Evolutionary conservation across 2,888 invertebrate genomes (phyloP).

Genomic region (Lasioglossum oenotherae): DNA sequence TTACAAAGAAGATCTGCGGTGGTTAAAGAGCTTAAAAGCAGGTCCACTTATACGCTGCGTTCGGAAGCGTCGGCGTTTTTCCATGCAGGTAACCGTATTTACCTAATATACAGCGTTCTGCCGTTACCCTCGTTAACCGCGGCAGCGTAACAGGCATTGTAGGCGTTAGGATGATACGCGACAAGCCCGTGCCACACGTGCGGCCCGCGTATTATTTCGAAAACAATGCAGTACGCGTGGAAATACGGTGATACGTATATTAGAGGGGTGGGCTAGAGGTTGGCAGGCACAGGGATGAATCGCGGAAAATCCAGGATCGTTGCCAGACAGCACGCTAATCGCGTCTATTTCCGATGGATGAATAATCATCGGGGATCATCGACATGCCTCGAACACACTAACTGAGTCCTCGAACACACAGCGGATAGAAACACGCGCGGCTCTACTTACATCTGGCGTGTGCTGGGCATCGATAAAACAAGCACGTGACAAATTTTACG

Average conservation of each 20-base stretch:
- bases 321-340: background rate
- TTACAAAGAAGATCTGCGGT: conserved; percentile 34
- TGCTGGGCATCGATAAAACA: conserved; percentile 41
- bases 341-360: background rate
- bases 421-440: background rate
- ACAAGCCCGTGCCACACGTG: background rate
- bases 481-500: conserved; percentile 62
- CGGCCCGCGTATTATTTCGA: conserved; percentile 29
- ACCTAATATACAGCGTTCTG: conserved; percentile 20
- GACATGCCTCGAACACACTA: background rate
- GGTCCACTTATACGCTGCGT: conserved; percentile 27
- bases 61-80: conserved; percentile 12
- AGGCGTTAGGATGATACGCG: conserved; percentile 5
- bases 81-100: conserved; percentile 27
- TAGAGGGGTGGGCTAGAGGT: background rate
- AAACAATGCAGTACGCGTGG: conserved; percentile 16
- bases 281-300: background rate
- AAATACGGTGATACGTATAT: conserved; percentile 21
- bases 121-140: conserved; percentile 31
- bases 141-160: background rate
- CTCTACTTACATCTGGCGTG: conserved; percentile 4
- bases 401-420: background rate
- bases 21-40: conserved; percentile 32
- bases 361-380: conserved; percentile 12
- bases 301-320: conserved; percentile 1